Evolutionary conservation across 2,113 vertebrate genomes (phyloP), one percentile per base, ranked within the genome.

Genomic region (Steatornis caripensis): DNA sequence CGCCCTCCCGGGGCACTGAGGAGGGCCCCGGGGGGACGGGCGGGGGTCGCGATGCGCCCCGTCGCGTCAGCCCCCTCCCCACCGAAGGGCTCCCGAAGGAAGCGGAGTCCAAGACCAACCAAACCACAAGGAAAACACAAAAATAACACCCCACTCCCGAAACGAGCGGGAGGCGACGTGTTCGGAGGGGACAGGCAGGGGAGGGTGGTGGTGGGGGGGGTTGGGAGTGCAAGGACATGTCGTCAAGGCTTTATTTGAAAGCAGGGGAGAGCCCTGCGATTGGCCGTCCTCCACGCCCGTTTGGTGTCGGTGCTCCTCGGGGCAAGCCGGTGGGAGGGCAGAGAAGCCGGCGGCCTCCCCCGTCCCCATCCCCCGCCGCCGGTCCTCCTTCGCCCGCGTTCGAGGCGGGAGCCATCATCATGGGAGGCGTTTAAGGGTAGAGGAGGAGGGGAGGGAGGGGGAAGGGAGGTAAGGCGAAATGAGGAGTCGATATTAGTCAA

Each of bases 201-300:
- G 21, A 17, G 23, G 49, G 49, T 12, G 48, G 68, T n/a, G n/a
- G n/a, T n/a, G 12, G 11, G 51, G 26, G 37, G 6, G 57, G 30
- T n/a, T n/a, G 39, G 72, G 48, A 21, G 68, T 74, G 64, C 64
- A 48, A 72, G 62, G 71, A 89, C 71, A 37, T 91, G 90, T 93
- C 87, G 80, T 86, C 87, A 93, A 86, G 71, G 93, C 93, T 89
- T 91, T 89, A 79, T 96, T 93, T 95, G 88, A 95, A 96, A 75
- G 55, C 45, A 21, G 48, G 36, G 54, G 64, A 85, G 84, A 60
- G 92, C 76, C 45, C 70, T 75, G 61, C 84, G 30, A 95, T 96
- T 96, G 93, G 95, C 71, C 85, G 66, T 9, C 32, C 79, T 10
- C 41, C 68, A 11, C 53, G 87, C 53, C 65, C n/a, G 54, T 75